Conservation (phyloP, 2,113 vertebrate species). For the Catharus bicknelli region DNA sequence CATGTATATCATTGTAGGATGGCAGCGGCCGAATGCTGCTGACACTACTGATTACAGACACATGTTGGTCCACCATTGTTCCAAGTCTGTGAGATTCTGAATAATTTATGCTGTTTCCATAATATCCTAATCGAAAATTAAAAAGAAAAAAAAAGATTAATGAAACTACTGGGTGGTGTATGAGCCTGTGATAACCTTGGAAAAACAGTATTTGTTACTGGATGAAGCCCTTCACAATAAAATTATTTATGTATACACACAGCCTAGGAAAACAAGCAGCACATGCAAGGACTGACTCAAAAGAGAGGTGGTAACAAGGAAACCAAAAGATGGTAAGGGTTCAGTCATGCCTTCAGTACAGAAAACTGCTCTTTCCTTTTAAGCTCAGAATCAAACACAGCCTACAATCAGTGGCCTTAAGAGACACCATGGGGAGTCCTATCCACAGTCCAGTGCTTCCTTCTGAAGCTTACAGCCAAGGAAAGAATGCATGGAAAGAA, state of each 20-base stretch:
- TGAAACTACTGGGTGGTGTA: background rate
- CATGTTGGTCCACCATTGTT: constrained; percentile 91
- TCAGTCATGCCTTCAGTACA: background rate
- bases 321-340: background rate
- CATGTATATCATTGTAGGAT: constrained; percentile 86
- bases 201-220: background rate
- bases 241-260: background rate
- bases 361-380: background rate
- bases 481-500: background rate
- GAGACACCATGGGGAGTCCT: background rate
- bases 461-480: background rate
- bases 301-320: background rate
- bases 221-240: background rate
- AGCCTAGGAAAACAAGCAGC: background rate
- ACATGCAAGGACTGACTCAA: background rate
- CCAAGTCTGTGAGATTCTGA: constrained; percentile 86
- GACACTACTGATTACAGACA: constrained; percentile 96
- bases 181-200: background rate
- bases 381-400: background rate
- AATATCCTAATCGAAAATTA: constrained; percentile 81
- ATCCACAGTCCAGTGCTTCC: background rate
- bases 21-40: constrained; percentile 83
- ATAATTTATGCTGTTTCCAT: constrained; percentile 80
- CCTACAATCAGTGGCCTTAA: background rate
- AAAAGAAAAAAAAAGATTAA: background rate